These are phyloP conservation scores for Drosophila birchii DNA, from an alignment of 2,888 invertebrate species.

Conservation along the genomic window DNA sequence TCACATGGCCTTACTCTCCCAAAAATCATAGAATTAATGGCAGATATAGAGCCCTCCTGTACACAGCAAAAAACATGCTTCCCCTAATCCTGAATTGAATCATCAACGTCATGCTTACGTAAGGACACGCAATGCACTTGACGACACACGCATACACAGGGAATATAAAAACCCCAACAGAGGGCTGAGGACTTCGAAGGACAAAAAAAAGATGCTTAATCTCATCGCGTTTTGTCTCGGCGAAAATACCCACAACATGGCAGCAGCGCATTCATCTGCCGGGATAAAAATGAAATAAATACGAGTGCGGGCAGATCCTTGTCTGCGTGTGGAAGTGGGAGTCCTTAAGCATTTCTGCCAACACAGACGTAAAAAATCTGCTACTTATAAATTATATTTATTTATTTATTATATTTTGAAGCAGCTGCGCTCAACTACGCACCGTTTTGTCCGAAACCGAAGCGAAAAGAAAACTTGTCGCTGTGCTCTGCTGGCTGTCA, in stretches of 20 bases:
- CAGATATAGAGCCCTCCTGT: neutral
- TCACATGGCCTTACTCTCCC: neutral
- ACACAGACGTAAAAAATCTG: conserved; percentile 76
- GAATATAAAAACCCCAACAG: neutral
- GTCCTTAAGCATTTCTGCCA: conserved; percentile 71
- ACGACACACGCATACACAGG: conserved; percentile 32
- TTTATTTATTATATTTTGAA: conserved; percentile 79
- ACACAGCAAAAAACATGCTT: neutral
- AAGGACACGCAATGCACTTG: conserved; percentile 43
- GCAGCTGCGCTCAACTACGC: conserved; percentile 76
- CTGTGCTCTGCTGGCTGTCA: conserved; percentile 54
- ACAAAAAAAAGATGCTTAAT: conserved; percentile 33
- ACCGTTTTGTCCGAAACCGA: conserved; percentile 56
- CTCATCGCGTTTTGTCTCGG: conserved; percentile 56
- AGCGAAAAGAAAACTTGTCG: conserved; percentile 39
- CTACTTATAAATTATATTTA: conserved; percentile 81
- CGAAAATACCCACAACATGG: conserved; percentile 66
- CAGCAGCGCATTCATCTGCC: conserved; percentile 66
- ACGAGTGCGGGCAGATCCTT: conserved; percentile 28
- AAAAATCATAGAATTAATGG: neutral
- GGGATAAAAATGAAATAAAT: conserved; percentile 53
- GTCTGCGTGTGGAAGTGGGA: conserved; percentile 38
- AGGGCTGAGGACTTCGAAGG: conserved; percentile 31
- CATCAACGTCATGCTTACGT: conserved; percentile 48
- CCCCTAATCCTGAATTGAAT: conserved; percentile 20